Conservation (phyloP, 2,113 vertebrate species). For the Lethenteron reissneri region DNA sequence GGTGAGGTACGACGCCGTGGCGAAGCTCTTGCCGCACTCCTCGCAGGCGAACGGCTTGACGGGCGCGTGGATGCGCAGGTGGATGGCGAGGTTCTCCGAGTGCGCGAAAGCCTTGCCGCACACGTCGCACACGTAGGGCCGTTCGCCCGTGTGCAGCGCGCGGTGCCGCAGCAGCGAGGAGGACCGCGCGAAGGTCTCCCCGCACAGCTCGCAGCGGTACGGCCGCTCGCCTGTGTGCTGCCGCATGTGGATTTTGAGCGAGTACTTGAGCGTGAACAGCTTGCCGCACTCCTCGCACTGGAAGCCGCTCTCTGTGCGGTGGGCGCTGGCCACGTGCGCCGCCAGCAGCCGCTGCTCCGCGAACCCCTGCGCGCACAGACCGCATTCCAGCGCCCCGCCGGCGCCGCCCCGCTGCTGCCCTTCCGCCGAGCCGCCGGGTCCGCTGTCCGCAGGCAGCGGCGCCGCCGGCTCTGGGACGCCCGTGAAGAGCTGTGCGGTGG, state of each 20-base stretch:
- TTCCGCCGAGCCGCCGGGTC: too few relatives aligned
- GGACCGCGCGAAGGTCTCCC: not conserved
- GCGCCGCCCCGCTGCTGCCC: too few relatives aligned
- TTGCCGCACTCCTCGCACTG: slow-evolving; percentile 5
- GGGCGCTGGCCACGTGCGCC: too few relatives aligned
- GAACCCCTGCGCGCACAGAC: too few relatives aligned
- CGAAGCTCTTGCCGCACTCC: slow-evolving; percentile 1
- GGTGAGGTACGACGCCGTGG: not conserved
- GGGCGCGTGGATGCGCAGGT: slow-evolving; percentile 4
- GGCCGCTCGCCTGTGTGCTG: slow-evolving; percentile 3
- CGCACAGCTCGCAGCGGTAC: not conserved
- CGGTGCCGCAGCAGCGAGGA: slow-evolving; percentile 3
- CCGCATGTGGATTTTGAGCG: slow-evolving; percentile 6
- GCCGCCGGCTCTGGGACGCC: too few relatives aligned
- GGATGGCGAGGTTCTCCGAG: not conserved
- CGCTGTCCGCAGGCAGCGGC: too few relatives aligned
- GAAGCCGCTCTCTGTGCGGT: not conserved
- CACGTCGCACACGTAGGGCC: slow-evolving; percentile 4
- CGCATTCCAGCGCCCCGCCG: too few relatives aligned
- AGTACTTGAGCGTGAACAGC: slow-evolving; percentile 3
- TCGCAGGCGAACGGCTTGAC: not conserved
- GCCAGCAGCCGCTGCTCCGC: too few relatives aligned
- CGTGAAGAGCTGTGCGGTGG: too few relatives aligned
- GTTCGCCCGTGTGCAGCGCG: not conserved
- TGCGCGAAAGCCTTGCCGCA: slow-evolving; percentile 4